Evolutionary conservation across 2,113 vertebrate genomes (phyloP).

Genomic region (Bos indicus): DNA sequence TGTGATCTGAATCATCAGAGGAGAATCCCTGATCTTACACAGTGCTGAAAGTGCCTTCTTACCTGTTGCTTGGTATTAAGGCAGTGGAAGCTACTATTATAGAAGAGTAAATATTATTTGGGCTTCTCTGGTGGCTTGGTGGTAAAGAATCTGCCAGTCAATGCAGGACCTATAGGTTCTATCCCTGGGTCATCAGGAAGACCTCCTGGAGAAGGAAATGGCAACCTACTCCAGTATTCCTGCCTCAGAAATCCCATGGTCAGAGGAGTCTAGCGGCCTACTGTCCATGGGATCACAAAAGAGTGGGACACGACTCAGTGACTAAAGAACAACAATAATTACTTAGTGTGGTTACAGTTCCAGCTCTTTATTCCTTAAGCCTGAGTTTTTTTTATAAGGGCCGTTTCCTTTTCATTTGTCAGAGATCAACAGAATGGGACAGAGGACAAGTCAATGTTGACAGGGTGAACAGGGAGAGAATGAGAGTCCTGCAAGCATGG

Average conservation of each 20-base stretch:
- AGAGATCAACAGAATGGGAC: not conserved
- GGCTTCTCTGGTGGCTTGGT: not conserved
- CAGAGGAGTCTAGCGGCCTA: too few relatives aligned
- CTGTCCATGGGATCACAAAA: too few relatives aligned
- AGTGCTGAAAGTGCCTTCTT: not conserved
- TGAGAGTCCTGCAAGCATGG: not conserved
- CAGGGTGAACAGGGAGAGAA: not conserved
- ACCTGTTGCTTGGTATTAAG: not conserved
- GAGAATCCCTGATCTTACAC: not conserved
- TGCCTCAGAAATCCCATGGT: too few relatives aligned
- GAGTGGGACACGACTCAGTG: too few relatives aligned
- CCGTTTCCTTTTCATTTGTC: not conserved
- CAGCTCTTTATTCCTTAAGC: too few relatives aligned
- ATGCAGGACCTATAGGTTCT: rapidly evolving
- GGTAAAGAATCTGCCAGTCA: not conserved
- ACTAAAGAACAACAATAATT: too few relatives aligned
- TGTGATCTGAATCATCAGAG: not conserved
- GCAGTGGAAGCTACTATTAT: not conserved
- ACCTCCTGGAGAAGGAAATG: too few relatives aligned
- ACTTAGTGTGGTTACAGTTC: too few relatives aligned
- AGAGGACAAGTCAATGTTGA: not conserved
- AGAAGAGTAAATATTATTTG: not conserved
- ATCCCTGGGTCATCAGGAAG: not conserved
- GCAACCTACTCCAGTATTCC: too few relatives aligned
- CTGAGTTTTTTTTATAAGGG: not conserved